These are phyloP conservation scores for Gadus chalcogrammus DNA, from an alignment of 2,113 vertebrate species.

Conservation along the genomic window DNA sequence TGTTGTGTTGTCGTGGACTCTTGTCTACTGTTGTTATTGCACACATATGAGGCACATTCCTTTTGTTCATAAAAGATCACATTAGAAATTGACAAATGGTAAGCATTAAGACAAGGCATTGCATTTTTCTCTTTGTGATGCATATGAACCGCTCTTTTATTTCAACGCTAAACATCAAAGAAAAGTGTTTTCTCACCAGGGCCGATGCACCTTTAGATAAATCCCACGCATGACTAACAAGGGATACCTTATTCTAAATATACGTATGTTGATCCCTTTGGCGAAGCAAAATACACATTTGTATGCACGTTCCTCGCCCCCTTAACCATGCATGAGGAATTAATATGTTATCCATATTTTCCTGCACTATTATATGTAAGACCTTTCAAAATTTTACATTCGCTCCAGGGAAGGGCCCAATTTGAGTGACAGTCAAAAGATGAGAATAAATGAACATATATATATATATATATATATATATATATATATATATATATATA, in stretches of 20 bases:
- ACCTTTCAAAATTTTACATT: constrained; percentile 5
- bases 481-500: constrained; percentile 25
- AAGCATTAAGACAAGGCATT: constrained; percentile 28
- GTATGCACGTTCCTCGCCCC: constrained; percentile 46
- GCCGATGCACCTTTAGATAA: constrained; percentile 40
- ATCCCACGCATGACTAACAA: constrained; percentile 55
- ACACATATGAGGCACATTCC: not conserved
- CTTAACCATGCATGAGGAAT: constrained; percentile 51
- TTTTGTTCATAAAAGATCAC: constrained; percentile 7
- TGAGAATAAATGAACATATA: constrained; percentile 51
- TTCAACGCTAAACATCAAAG: constrained; percentile 54
- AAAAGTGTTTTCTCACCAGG: constrained; percentile 31
- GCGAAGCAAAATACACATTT: constrained; percentile 61
- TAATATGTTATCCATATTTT: constrained; percentile 62
- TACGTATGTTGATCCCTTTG: constrained; percentile 58
- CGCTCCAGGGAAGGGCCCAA: constrained; percentile 38
- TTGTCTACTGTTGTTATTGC: no score
- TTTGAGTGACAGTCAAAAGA: constrained; percentile 42
- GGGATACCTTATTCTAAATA: constrained; percentile 53
- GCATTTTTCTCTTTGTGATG: constrained; percentile 1
- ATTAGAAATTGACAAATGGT: constrained; percentile 24
- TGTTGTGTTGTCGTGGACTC: no score
- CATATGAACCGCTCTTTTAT: constrained; percentile 50
- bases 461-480: constrained; percentile 52
- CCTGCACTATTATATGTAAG: constrained; percentile 41